Percentiles rank a stretch among this genome's conserved stretches.
Evolutionary conservation across 1,140 invertebrate species (phyloP).

Genomic region (Aradophagus sp.): DNA sequence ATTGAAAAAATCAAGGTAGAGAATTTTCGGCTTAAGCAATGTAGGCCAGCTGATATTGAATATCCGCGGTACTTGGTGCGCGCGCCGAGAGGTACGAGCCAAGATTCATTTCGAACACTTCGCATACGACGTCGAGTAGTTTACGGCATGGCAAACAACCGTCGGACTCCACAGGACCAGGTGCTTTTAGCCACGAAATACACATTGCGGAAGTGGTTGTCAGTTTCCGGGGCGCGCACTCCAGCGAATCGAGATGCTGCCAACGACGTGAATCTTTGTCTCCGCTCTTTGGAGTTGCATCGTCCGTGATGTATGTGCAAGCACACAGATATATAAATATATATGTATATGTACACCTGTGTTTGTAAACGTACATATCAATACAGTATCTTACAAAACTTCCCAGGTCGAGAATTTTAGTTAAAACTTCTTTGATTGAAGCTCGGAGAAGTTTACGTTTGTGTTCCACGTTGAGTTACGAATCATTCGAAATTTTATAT

Average conservation of each 20-base stretch:
- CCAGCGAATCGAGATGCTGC: constrained; percentile 62
- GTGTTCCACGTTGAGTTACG: too few species aligned
- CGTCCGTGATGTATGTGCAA: constrained; percentile 27
- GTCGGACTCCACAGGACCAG: constrained; percentile 29
- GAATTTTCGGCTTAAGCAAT: constrained; percentile 42
- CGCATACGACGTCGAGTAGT: constrained; percentile 4
- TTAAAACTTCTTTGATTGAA: too few species aligned
- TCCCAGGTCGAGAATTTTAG: too few species aligned
- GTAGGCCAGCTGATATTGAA: constrained; percentile 46
- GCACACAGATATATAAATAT: constrained; percentile 8
- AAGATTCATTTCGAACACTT: constrained; percentile 24
- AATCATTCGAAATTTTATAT: too few species aligned
- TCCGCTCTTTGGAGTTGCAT: constrained; percentile 39
- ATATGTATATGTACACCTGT: too few species aligned
- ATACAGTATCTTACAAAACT: too few species aligned
- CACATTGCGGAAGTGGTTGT: constrained; percentile 54
- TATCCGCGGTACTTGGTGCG: constrained; percentile 15
- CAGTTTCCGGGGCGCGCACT: constrained; percentile 56
- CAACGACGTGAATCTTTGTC: constrained; percentile 72
- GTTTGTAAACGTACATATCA: too few species aligned
- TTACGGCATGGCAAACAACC: constrained; percentile 11
- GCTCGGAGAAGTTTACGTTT: too few species aligned
- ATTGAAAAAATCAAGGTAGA: constrained; percentile 48
- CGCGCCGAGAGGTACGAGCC: constrained; percentile 1
- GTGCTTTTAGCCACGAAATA: constrained; percentile 43